Percentiles rank a stretch among this genome's conserved stretches.
phyloP scores from a whole-genome alignment of 92 coral and sea anemone species.

The Epizoanthus scotinus region DNA sequence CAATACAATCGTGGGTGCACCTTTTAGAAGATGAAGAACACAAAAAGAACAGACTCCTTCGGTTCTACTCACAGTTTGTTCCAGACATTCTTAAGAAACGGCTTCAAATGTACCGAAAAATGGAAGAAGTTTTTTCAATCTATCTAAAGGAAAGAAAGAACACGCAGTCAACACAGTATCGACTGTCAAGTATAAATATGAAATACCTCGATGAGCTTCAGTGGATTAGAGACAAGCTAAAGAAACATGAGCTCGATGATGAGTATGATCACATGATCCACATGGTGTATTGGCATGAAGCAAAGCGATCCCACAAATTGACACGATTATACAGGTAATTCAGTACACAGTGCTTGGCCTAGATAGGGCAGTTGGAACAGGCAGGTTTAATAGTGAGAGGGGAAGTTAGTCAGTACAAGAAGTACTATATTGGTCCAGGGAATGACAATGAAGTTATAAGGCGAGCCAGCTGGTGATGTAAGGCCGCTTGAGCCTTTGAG shows the following conservation, averaged over 20 bases:
- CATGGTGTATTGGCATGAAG: constrained; percentile 84
- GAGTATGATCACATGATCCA: constrained; percentile 75
- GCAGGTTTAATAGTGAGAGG: too few relatives aligned
- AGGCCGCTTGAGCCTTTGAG: too few relatives aligned
- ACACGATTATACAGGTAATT: constrained; percentile 61
- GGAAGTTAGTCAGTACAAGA: too few relatives aligned
- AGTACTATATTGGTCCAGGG: too few relatives aligned
- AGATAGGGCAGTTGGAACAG: too few relatives aligned
- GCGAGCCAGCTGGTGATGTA: too few relatives aligned
- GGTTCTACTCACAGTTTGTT: constrained; percentile 85
- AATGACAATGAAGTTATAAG: too few relatives aligned
- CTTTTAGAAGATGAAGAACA: constrained; percentile 94
- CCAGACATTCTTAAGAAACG: constrained; percentile 79
- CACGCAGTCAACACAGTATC: constrained; percentile 46
- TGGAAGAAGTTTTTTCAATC: constrained; percentile 89
- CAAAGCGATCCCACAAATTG: constrained; percentile 81
- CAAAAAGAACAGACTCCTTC: constrained; percentile 72
- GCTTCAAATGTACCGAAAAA: constrained; percentile 71
- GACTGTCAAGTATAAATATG: constrained; percentile 59
- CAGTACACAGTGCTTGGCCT: too few relatives aligned
- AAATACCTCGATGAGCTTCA: constrained; percentile 73
- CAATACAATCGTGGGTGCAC: constrained; percentile 94
- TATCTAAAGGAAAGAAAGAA: constrained; percentile 64
- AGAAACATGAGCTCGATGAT: constrained; percentile 75
- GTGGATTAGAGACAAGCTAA: constrained; percentile 78